Base-by-base conservation (phyloP, 2,797 vertebrate genomes). In the Galaxias olidus region DNA sequence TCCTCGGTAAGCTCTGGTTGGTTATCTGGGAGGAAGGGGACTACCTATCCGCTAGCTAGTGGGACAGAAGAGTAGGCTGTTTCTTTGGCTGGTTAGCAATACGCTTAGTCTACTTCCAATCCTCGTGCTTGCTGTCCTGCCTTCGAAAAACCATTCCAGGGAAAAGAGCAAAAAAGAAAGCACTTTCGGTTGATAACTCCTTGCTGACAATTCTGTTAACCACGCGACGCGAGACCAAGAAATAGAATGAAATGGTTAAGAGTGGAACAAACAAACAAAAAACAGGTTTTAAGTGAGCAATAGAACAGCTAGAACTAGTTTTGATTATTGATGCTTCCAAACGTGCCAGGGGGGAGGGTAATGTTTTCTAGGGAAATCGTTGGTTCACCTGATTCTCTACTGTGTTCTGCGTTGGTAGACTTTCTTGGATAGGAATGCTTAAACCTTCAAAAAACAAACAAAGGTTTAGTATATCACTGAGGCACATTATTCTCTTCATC, bases 61-160 rank as follows among this genome's bases (percentile, higher is more conserved):
- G 30, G 30, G 30, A 86, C 87, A 80, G 80, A 81, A 87, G 73
- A 73, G 83, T 63, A 55, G 63, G 59, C 68, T 62, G 63, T 56
- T 53, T 12, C 50, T 40, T 42, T 57, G 41, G 46, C 45, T 60
- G 50, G 50, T 12, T 47, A 30, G 56, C 63, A 65, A 46, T 84
- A 78, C 83, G 88, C 86, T 83, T 71, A 85, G 84, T 86, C 90
- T 90, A 91, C 86, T 77, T 85, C 63, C 19, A 47, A 47, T 59
- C 46, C 14, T 5, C 10, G 65, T 55, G 77, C 80, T 74, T 73
- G 73, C 77, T 75, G 85, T 75, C 75, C 52, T 69, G 61, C 66
- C 80, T 80, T 92, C 92, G 89, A 88, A 84, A 81, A 91, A 90
- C 91, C 92, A 91, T 94, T 94, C 93, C 93, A 91, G 91, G 84